Conservation (phyloP, 2,797 vertebrate species). For the Falco berigora region DNA sequence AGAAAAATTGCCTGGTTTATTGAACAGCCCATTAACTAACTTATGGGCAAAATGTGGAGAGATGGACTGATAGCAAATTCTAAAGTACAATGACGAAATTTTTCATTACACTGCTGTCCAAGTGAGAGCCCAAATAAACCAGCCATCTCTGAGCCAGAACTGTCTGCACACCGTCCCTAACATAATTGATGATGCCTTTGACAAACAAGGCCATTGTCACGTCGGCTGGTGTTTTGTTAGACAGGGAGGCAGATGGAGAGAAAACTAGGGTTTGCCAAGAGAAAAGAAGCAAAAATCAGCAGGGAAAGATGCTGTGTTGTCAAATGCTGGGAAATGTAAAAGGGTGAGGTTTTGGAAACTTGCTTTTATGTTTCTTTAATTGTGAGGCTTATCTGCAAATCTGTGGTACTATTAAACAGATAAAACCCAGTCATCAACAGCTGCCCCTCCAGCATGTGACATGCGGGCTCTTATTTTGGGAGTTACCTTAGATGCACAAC, state of each 20-base stretch:
- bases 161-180: conserved; percentile 59
- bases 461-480: conserved; percentile 42
- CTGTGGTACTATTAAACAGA: not conserved
- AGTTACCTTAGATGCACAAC: conserved; percentile 51
- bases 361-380: conserved; percentile 1
- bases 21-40: too few relatives aligned
- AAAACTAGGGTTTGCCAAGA: conserved; percentile 17
- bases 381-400: not conserved
- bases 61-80: not conserved
- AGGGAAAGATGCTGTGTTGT: not conserved
- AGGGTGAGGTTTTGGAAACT: not conserved
- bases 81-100: not conserved
- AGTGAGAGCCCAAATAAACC: conserved; percentile 3
- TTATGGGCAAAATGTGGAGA: too few relatives aligned
- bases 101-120: not conserved
- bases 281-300: conserved; percentile 24
- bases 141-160: conserved; percentile 12
- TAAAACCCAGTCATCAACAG: conserved; percentile 25
- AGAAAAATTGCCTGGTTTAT: too few relatives aligned
- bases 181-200: conserved; percentile 54
- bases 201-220: conserved; percentile 50
- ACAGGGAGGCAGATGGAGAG: not conserved
- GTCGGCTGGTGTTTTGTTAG: conserved; percentile 41
- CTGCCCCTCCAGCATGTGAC: conserved; percentile 41
- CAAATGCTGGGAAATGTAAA: not conserved